These are phyloP conservation scores for Alectura lathami DNA, from an alignment of 2,113 vertebrate species.

Conservation along the genomic window DNA sequence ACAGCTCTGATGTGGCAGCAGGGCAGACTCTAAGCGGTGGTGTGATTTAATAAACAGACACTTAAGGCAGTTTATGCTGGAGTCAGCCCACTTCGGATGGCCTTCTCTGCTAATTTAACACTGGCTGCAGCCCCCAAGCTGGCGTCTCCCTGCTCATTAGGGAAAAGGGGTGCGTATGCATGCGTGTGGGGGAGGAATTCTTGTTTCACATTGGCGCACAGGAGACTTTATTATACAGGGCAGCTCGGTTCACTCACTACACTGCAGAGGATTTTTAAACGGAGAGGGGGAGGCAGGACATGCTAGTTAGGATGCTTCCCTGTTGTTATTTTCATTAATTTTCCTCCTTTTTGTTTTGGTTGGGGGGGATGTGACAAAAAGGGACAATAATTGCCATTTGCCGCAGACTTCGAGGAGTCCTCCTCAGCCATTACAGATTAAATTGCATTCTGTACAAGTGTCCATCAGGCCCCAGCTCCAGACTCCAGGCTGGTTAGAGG, in stretches of 20 bases:
- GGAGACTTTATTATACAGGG: conserved; percentile 68
- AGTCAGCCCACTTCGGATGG: conserved; percentile 75
- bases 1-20: conserved; percentile 73
- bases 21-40: conserved; percentile 69
- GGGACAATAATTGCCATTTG: conserved; percentile 73
- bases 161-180: conserved; percentile 27
- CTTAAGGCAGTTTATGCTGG: conserved; percentile 74
- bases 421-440: conserved; percentile 67
- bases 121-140: conserved; percentile 71
- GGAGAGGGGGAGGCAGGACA: conserved; percentile 12
- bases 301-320: conserved; percentile 29
- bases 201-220: conserved; percentile 19
- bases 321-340: conserved; percentile 69
- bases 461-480: conserved; percentile 58
- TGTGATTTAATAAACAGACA: conserved; percentile 79
- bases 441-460: conserved; percentile 64
- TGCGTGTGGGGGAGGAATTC: conserved; percentile 28
- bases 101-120: conserved; percentile 74
- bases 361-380: conserved; percentile 61
- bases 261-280: conserved; percentile 17
- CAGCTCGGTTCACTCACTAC: conserved; percentile 67
- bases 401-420: conserved; percentile 63
- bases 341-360: conserved; percentile 41
- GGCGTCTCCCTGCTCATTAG: conserved; percentile 76
- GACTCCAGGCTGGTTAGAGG: conserved; percentile 64